These are phyloP conservation scores for Drosophila nannoptera DNA, from an alignment of 1,140 invertebrate genomes.

Conservation along the genomic window DNA sequence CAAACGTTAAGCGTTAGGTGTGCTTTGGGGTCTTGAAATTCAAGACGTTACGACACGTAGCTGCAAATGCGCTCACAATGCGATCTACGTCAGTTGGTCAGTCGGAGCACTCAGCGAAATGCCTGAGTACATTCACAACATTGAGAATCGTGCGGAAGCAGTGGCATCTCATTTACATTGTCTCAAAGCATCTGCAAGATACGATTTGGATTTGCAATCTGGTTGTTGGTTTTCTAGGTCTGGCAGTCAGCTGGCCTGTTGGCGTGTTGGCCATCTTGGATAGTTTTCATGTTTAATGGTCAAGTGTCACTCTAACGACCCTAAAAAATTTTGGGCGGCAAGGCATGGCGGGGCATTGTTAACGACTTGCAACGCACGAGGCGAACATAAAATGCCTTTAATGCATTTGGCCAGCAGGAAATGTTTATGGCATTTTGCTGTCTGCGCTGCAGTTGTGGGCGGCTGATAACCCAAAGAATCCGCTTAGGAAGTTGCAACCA, in stretches of 20 bases:
- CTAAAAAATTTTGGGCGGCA: constrained; percentile 15
- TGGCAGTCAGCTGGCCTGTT: not conserved
- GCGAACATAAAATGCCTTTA: constrained; percentile 47
- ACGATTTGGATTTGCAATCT: constrained; percentile 44
- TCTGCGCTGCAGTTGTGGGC: not conserved
- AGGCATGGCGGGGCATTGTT: constrained; percentile 36
- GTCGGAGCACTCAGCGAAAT: not conserved
- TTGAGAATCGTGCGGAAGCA: no score
- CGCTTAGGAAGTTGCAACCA: not conserved
- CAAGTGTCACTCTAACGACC: constrained; percentile 38
- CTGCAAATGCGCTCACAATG: constrained; percentile 43
- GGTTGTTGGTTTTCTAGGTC: constrained; percentile 1
- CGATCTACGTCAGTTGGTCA: constrained; percentile 23
- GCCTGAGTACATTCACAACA: not conserved
- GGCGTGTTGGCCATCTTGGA: not conserved
- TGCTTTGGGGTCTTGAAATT: constrained; percentile 59
- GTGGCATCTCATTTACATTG: not conserved
- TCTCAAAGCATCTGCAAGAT: constrained; percentile 31
- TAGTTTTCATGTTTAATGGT: constrained; percentile 35
- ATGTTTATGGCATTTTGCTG: constrained; percentile 32
- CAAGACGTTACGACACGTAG: constrained; percentile 65
- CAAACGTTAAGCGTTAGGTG: constrained; percentile 32
- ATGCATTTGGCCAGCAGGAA: constrained; percentile 44
- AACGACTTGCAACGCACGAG: constrained; percentile 42
- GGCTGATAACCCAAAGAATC: not conserved